A percentile compares a stretch with the other conserved stretches of the same genome.
Evolutionary conservation across 2,888 invertebrate species (phyloP).

Genomic region (Ferrisia virgata): DNA sequence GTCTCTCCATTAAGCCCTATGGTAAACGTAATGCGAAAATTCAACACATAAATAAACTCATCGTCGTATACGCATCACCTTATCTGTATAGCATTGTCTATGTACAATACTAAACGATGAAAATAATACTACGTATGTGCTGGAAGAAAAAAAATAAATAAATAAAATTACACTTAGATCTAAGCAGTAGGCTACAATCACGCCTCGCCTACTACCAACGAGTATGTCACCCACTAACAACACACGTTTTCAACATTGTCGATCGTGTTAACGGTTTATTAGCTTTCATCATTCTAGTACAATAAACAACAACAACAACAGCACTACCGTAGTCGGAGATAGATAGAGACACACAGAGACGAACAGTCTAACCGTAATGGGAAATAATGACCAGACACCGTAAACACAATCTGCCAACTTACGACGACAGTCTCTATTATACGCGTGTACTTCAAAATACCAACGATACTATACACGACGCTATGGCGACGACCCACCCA

Average conservation of each 20-base stretch:
- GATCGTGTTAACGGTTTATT: conserved; percentile 6
- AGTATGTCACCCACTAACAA: too few species aligned
- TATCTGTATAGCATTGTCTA: too few species aligned
- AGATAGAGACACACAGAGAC: background rate
- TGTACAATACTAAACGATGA: background rate
- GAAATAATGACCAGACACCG: background rate
- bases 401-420: background rate
- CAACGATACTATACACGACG: background rate
- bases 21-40: background rate
- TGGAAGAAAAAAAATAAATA: too few species aligned
- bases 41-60: conserved; percentile 7
- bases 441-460: background rate
- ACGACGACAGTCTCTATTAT: background rate
- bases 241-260: background rate
- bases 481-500: background rate
- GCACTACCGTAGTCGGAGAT: background rate
- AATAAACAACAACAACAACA: background rate
- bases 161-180: too few species aligned
- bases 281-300: background rate
- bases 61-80: background rate
- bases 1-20: background rate
- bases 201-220: background rate
- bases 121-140: too few species aligned
- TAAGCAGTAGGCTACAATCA: too few species aligned
- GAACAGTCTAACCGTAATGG: background rate